Evolutionary conservation across 2,113 vertebrate species (phyloP).

Genomic region (Daboia siamensis): DNA sequence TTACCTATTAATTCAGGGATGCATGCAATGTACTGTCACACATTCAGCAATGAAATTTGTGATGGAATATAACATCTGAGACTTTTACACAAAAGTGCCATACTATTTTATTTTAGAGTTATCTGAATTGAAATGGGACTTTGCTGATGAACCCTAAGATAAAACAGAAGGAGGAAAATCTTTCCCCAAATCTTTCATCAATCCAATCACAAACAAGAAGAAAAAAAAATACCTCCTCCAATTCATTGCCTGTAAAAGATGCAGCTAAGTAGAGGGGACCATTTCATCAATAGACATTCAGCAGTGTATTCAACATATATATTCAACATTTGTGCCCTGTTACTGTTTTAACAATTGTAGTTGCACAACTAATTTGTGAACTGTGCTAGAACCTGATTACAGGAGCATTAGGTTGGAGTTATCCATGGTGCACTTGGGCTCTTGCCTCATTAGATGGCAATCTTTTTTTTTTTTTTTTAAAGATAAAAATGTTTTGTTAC

Average conservation of each 20-base stretch:
- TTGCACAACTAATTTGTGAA: neutral
- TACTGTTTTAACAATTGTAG: neutral
- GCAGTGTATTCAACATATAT: neutral
- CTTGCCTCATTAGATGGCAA: neutral
- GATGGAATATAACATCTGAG: neutral
- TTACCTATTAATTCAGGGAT: neutral
- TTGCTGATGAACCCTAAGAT: neutral
- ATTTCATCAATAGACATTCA: neutral
- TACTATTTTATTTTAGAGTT: neutral
- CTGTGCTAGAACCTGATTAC: neutral
- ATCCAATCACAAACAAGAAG: neutral
- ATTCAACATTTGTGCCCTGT: neutral
- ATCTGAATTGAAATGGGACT: neutral
- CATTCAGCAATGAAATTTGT: neutral
- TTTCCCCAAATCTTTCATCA: neutral
- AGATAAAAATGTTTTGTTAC: neutral
- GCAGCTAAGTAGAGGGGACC: neutral
- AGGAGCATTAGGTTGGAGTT: neutral
- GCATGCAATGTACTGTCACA: neutral
- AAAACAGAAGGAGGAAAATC: neutral
- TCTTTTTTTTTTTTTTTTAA: neutral
- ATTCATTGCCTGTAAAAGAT: neutral
- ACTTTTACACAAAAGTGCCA: neutral
- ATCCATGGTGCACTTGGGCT: neutral
- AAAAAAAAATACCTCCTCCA: neutral